These are phyloP conservation scores for Gadus macrocephalus DNA, from an alignment of 2,113 vertebrate genomes.

Conservation along the genomic window DNA sequence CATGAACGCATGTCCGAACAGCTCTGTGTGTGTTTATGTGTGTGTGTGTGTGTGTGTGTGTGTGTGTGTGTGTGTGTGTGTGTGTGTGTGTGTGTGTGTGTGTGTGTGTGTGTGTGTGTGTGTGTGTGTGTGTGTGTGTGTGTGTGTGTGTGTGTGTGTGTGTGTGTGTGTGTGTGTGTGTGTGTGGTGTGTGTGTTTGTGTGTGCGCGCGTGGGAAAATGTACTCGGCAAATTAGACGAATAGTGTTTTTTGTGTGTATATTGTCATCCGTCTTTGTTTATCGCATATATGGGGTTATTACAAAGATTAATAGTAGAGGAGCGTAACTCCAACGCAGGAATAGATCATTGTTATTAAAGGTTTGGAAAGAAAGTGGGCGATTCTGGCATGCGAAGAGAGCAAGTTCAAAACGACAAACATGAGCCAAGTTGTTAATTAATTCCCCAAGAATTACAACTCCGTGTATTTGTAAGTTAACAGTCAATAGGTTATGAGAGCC, in stretches of 20 bases:
- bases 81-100: constrained; percentile 12
- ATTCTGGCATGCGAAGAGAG: constrained; percentile 5
- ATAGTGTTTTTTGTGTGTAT: not conserved
- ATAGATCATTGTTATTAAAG: constrained; percentile 7
- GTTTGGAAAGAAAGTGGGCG: constrained; percentile 11
- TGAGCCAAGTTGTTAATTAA: constrained; percentile 12
- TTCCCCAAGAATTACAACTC: not conserved
- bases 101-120: constrained; percentile 25
- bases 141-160: constrained; percentile 19
- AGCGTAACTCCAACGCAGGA: constrained; percentile 11
- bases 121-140: constrained; percentile 22
- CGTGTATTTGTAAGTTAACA: not conserved
- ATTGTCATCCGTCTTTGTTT: not conserved
- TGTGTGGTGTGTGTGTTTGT: constrained; percentile 18
- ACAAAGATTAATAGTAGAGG: constrained; percentile 10
- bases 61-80: constrained; percentile 22
- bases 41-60: constrained; percentile 18
- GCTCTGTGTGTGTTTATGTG: constrained; percentile 29
- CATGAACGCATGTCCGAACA: constrained; percentile 61
- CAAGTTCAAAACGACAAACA: not conserved
- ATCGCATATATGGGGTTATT: constrained; percentile 5
- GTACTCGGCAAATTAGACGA: not conserved
- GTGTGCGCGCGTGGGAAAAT: constrained; percentile 11
- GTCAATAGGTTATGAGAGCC: not conserved
- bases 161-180: constrained; percentile 16